Conservation (phyloP, 2,113 vertebrate species). For the Zapornia atra region DNA sequence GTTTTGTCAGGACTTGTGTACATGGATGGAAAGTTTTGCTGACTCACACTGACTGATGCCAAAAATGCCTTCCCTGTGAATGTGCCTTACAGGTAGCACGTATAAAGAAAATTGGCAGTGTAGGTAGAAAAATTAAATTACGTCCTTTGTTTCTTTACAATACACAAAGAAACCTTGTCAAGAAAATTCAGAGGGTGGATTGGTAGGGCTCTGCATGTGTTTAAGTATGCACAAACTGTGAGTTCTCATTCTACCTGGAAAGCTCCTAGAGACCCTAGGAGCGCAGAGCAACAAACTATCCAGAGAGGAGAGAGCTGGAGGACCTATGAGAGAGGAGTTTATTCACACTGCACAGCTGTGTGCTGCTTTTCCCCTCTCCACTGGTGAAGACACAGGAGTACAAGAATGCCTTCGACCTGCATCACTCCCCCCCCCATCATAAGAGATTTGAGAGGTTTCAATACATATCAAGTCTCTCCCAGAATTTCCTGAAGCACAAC, state of each 20-base stretch:
- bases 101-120: not conserved
- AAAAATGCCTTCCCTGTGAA: constrained; percentile 19
- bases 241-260: not conserved
- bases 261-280: not conserved
- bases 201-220: not conserved
- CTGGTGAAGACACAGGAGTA: not conserved
- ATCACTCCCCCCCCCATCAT: not conserved
- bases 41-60: not conserved
- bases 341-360: not conserved
- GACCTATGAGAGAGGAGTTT: not conserved
- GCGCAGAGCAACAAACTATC: not conserved
- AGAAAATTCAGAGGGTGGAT: not conserved
- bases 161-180: not conserved
- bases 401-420: not conserved
- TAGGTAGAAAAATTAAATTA: not conserved
- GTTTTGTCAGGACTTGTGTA: constrained; percentile 57
- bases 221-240: not conserved
- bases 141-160: not conserved
- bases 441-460: constrained; percentile 2
- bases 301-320: not conserved
- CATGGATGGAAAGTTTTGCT: constrained; percentile 11
- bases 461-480: not conserved
- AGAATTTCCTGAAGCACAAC: not conserved
- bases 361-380: not conserved
- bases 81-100: not conserved